phyloP scores from a whole-genome alignment of 2,113 vertebrate genomes.

The Labrus mixtus region DNA sequence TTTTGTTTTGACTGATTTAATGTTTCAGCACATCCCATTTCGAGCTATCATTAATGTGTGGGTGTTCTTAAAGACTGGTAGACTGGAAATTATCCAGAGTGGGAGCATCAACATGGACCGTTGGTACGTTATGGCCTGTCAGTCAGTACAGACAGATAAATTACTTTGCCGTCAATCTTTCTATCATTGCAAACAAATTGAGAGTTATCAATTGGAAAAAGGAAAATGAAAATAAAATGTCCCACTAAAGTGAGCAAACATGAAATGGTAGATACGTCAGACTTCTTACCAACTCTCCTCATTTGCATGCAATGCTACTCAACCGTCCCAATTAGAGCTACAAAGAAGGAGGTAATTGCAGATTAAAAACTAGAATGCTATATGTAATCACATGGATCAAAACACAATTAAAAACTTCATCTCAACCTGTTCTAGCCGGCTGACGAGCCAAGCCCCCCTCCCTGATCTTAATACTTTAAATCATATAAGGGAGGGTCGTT shows the following conservation, averaged over 20 bases:
- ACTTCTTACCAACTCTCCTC: constrained; percentile 59
- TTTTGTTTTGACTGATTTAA: constrained; percentile 69
- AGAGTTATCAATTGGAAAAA: constrained; percentile 73
- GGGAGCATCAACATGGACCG: constrained; percentile 85
- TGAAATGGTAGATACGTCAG: constrained; percentile 59
- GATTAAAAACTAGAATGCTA: constrained; percentile 80
- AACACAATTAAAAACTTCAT: constrained; percentile 84
- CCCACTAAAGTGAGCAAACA: constrained; percentile 59
- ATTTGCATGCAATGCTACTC: constrained; percentile 72
- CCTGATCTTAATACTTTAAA: constrained; percentile 80
- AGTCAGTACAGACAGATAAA: constrained; percentile 85
- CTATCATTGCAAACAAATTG: too few species aligned
- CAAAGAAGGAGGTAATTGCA: constrained; percentile 81
- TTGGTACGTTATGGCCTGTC: constrained; percentile 89
- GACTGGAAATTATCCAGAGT: constrained; percentile 92
- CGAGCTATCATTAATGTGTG: constrained; percentile 75
- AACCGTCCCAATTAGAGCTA: constrained; percentile 75
- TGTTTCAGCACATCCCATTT: constrained; percentile 72
- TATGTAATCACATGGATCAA: constrained; percentile 82
- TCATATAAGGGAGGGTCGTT: constrained; percentile 75
- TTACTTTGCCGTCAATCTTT: constrained; percentile 87
- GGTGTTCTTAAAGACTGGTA: constrained; percentile 90
- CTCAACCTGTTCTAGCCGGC: constrained; percentile 73
- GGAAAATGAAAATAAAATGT: constrained; percentile 56
- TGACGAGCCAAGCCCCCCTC: constrained; percentile 58